Evolutionary conservation across 2,113 vertebrate species (phyloP).

Genomic region (Genyomyrus donnyi): DNA sequence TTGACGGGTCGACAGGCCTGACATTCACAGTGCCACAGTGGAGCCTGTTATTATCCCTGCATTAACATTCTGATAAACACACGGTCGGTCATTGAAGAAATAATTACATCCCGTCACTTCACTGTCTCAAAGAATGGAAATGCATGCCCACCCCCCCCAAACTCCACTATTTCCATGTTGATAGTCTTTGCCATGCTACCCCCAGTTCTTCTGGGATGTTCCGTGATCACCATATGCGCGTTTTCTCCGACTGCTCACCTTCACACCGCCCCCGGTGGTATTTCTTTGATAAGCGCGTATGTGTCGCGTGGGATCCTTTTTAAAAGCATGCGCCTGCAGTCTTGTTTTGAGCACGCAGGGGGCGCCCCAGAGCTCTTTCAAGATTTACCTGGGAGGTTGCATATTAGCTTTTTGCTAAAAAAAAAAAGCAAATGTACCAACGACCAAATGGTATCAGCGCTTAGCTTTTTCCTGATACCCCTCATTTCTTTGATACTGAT

Average conservation of each 20-base stretch:
- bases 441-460: background rate
- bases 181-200: constrained; percentile 14
- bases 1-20: constrained; percentile 83
- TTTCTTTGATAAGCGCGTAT: background rate
- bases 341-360: background rate
- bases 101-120: constrained; percentile 93
- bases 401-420: background rate
- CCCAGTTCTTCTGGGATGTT: background rate
- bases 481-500: constrained; percentile 3
- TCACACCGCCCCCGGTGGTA: background rate
- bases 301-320: background rate
- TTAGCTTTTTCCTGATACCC: background rate
- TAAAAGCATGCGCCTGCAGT: background rate
- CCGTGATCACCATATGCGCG: background rate
- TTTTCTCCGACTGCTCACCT: background rate
- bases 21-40: constrained; percentile 73
- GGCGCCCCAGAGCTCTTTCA: background rate
- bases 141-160: constrained; percentile 1
- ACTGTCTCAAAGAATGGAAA: constrained; percentile 62
- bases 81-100: constrained; percentile 79
- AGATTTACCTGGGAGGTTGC: background rate
- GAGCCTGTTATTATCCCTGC: constrained; percentile 97
- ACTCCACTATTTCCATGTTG: constrained; percentile 8
- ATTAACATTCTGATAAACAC: constrained; percentile 99
- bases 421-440: background rate